A percentile compares a stretch with the other conserved stretches of the same genome.
Evolutionary conservation across 2,888 invertebrate species (phyloP).

Genomic region (Smittia sp.): DNA sequence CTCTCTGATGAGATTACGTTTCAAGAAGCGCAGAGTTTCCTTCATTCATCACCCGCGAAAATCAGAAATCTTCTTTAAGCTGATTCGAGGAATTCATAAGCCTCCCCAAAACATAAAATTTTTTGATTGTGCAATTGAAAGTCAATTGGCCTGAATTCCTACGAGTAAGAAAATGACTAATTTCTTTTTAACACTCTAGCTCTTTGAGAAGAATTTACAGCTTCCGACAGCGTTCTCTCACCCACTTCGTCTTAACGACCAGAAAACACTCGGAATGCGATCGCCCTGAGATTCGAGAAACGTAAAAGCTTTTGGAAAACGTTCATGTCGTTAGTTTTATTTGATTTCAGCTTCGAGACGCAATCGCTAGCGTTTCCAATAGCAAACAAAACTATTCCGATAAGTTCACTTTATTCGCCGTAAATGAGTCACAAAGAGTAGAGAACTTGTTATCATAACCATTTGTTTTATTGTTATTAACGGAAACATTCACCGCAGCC

Average conservation of each 20-base stretch:
- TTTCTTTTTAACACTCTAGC: too few species aligned
- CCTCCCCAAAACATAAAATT: too few species aligned
- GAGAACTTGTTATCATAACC: conserved; percentile 14
- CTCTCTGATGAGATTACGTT: too few species aligned
- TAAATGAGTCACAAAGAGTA: not conserved
- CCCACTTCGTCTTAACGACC: not conserved
- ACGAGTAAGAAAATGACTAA: too few species aligned
- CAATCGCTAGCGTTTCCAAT: not conserved
- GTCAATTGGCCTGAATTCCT: too few species aligned
- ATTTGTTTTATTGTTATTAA: conserved; percentile 26
- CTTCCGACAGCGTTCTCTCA: not conserved
- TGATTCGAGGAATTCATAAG: too few species aligned
- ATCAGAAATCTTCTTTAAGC: too few species aligned
- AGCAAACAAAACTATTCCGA: not conserved
- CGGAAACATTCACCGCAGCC: not conserved
- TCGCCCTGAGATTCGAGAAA: not conserved
- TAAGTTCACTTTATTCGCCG: not conserved
- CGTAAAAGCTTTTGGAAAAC: too few species aligned
- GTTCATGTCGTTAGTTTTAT: not conserved
- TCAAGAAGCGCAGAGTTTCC: too few species aligned
- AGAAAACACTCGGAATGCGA: not conserved
- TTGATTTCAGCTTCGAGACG: not conserved
- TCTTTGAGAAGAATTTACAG: too few species aligned
- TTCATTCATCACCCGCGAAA: too few species aligned
- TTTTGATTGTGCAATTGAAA: too few species aligned